Base-by-base conservation (phyloP, 1,140 invertebrate genomes). In the Nomia melanderi region DNA sequence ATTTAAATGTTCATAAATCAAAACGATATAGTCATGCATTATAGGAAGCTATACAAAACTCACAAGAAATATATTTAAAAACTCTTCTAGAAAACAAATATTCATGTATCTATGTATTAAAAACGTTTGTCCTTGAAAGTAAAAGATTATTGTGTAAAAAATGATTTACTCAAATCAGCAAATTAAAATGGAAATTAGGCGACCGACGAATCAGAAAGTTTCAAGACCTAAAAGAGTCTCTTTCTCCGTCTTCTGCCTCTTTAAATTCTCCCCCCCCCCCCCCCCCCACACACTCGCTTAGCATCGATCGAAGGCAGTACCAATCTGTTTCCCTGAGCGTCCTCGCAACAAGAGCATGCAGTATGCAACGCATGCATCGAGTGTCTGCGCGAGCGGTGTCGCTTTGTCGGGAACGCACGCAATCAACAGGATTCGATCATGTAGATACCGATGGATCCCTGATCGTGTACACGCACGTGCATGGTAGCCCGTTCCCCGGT, bases 391-490 rank as follows among this genome's bases (percentile, higher is more conserved):
- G 29, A 39, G 29, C 56, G 63, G 63, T 79, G 71, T 74, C 71
- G 60, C 69, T 81, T 60, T 81, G 69, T 66, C 69, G 20, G 36
- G 33, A 29, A 12, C 54, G 36, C n/a, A 36, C n/a, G 47, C 20
- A 69, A 73, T 73, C 54, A 27, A 53, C 63, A 27, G 44, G 57
- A 63, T 53, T 50, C 71, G 64, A 81, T 78, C 76, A 33, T 73
- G 76, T 66, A 81, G 76, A 78, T 81, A 70, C 39, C 39, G 65
- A 75, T 74, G 79, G 62, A 78, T 73, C 57, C 39, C n/a, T 20
- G 64, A 74, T 74, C 71, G 77, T 41, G 23, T 80, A 78, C 60
- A 72, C 50, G 62, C 69, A 78, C 50, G 66, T 70, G 66, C 47
- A 62, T 36, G 29, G 23, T 25, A 29, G 50, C 41, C 62, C 56